Base-by-base conservation (phyloP, 2,113 vertebrate species). In the Mustelus asterias region DNA sequence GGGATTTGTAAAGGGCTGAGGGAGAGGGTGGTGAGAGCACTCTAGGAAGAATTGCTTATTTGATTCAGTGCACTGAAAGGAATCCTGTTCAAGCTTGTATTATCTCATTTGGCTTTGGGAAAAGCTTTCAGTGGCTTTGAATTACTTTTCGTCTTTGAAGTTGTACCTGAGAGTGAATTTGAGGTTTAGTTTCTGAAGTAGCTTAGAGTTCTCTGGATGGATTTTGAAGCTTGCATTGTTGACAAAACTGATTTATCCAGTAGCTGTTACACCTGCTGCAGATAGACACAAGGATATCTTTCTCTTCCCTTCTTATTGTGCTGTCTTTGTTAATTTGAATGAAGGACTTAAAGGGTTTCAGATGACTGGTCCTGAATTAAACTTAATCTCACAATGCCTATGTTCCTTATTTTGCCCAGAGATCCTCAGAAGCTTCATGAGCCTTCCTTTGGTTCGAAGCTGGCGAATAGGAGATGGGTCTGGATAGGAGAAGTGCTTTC, bases 201-300 rank as follows among this genome's bases (percentile, higher is more conserved):
- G 89, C 65, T 93, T 93, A 93, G 11, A 60, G n/a, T 41, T 93
- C 60, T 67, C 33, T n/a, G 65, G 89, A 93, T 93, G 89, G 89
- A 93, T 93, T 93, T n/a, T 93, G 89, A 93, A 93, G 18, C 16
- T 22, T 63, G 18, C 0, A 0, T 93, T 93, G 60, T 67, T 65
- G 60, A 37, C 89, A n/a, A 37, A n/a, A 37, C 8, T 65, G 60
- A 93, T n/a, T 93, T 65, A 63, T 24, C 89, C 16, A 65, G 60
- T 10, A 24, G 33, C n/a, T 93, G 6, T 93, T 65, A 63, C 89
- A 93, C 41, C n/a, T 93, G 60, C 7, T 41, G 0, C 89, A 37
- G 26, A 37, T 8, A 93, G 89, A 22, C 58, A n/a, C 88, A 63
- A 63, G 11, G 58, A 63, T n/a, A 26, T 63, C 88, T 33, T 65